Evolutionary conservation across 2,888 invertebrate species (phyloP), one percentile per base, ranked within the genome.

Genomic region (Oxytorus armatus): DNA sequence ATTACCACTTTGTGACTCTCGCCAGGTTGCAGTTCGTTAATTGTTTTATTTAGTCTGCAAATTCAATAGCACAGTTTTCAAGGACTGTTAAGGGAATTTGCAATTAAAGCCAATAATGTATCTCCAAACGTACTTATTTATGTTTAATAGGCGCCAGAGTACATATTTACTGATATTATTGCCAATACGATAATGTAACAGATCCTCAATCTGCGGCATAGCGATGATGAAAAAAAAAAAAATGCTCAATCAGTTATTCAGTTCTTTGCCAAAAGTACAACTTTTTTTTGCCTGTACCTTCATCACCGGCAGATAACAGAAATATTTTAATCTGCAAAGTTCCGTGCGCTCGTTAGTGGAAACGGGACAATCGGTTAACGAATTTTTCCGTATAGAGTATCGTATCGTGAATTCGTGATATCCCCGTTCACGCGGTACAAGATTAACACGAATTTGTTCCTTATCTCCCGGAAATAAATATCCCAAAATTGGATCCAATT

Each of bases 141-240:
- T 90, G 72, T 89, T 82, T 49, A 93, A 86, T 18, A 90, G 83
- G 16, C 89, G 85, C 93, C 93, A 93, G 14, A 93, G 86, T 16
- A 87, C 85, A 3, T 85, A 61, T 86, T 93, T 93, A 70, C 90
- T 90, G 59, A 88, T 66, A 23, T 80, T 76, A 11, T 85, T 77
- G 59, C 63, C 84, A 87, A 90, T 49, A 88, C 84, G 70, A 55
- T 82, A 25, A 61, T 85, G 86, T 55, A 90, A 84, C 39, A 92
- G 88, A 82, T 92, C 91, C 33, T 87, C 85, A 66, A 93, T 84
- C 92, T 92, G 83, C 63, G 87, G 86, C 77, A 18, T 8, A 36
- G 4, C 57, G 80, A 18, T 14, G 33, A 61, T 18, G 14, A 39
- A 5, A 63, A 16, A 29, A 10, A 70, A 59, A n/a, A 36, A 3